Evolutionary conservation across 2,888 invertebrate genomes (phyloP), one percentile per base, ranked within the genome.

Genomic region (Orchesella flavescens): DNA sequence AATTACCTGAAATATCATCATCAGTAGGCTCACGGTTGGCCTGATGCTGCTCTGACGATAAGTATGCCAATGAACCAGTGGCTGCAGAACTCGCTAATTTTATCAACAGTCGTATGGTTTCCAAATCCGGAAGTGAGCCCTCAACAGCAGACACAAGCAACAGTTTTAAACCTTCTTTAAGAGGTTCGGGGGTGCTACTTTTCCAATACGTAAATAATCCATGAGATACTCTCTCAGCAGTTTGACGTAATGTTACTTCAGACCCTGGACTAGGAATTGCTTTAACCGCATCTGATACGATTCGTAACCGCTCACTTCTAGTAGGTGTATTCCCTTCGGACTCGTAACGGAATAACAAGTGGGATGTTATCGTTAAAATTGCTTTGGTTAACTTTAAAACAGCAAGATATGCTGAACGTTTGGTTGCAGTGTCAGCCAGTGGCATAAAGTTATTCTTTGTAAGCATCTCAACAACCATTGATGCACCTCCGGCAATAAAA

Each of bases 381-480:
- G 98, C 91, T 91, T 98, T 98, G 87, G 95, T 94, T 87, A 98
- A 92, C 89, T 96, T 95, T 89, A 98, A 92, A 86, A 97, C 94
- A 65, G 95, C 95, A 89, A 96, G 92, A 90, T 95, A 97, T 12
- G 97, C 97, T 80, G 95, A 94, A 88, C 96, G 92, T 89, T 93
- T 94, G 0, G 94, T 94, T 73, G 93, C 93, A 89, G 94, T 93
- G 89, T 96, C 96, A 23, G 95, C 94, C 88, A 93, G 93, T 15
- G 94, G 93, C 91, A 96, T 91, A 90, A 96, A 96, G 90, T 95
- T 95, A 89, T 95, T 95, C 90, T 94, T 94, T n/a, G 94, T 95
- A 74, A 96, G 90, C 93, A 96, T 93, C 89, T 95, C 95, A 43
- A 96, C 91, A 84, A 95, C 93, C 71, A 93, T 92, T 85, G 93